Evolutionary conservation across 2,113 vertebrate genomes (phyloP), one percentile per base, ranked within the genome.

Genomic region (Trachemys scripta): DNA sequence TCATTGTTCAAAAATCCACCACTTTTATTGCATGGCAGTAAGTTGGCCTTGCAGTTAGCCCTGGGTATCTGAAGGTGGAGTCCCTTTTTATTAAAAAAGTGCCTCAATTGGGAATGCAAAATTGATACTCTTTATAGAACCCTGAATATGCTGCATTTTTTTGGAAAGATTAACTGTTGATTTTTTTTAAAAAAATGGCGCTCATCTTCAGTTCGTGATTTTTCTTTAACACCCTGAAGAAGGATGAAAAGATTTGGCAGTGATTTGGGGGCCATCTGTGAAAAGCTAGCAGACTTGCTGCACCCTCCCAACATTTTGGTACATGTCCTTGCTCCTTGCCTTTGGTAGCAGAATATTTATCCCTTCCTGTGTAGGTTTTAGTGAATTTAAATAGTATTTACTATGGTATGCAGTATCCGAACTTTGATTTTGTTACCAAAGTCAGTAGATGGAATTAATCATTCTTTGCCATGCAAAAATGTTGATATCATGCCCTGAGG

Each of bases 391-490:
- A 29, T 51, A 49, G 42, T 3, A 12, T 80, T 91, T 94, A 5
- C 79, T 27, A n/a, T 24, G 62, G 45, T 62, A 24, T 20, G 80
- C 31, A 6, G n/a, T 45, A 7, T 51, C 50, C 51, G 59, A 78
- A 59, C 81, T 89, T 85, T 78, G 75, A 78, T 78, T 53, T 47
- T 50, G 27, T 83, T 95, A 82, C 93, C 93, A 78, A 89, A 95
- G 80, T 80, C 85, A 27, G 45, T 80, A 19, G 31, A 8, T 87
- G 94, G 76, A 92, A 87, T 51, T 89, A 75, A 84, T 31, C 82
- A 42, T 87, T 89, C 85, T 91, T 93, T 88, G 89, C 94, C 83
- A 9, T 89, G 92, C 88, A 92, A 84, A 96, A 82, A 82, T 38
- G 38, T 1, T 72, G 75, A 78, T 24, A 2, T 16, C 56, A 1